These are phyloP conservation scores for Lycocorax pyrrhopterus DNA, from an alignment of 2,113 vertebrate species.

Conservation along the genomic window DNA sequence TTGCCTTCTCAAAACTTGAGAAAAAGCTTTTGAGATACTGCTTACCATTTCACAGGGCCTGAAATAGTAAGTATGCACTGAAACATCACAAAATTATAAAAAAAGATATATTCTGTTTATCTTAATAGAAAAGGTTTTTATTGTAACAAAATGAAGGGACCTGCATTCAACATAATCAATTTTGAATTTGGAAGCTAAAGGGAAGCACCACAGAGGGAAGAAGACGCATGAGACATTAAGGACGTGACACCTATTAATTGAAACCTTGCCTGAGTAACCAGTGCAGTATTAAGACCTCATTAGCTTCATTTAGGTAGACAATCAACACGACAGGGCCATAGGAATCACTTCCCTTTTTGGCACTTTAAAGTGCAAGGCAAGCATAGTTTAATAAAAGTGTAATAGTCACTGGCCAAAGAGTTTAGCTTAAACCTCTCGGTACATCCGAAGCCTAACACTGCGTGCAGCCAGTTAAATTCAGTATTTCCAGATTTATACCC, in stretches of 20 bases:
- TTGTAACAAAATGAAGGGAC: neutral
- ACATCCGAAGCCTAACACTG: neutral
- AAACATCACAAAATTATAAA: neutral
- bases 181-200: neutral
- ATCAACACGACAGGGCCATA: neutral
- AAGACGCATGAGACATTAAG: neutral
- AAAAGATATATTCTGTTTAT: neutral
- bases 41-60: neutral
- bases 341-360: neutral
- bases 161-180: neutral
- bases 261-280: slow-evolving; percentile 21
- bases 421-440: neutral
- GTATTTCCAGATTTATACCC: neutral
- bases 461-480: neutral
- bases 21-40: neutral
- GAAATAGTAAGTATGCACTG: neutral
- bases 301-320: slow-evolving; percentile 10
- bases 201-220: neutral
- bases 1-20: neutral
- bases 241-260: slow-evolving; percentile 41
- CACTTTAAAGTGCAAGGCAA: neutral
- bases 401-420: neutral
- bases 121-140: neutral
- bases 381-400: neutral
- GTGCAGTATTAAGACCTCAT: neutral